Evolutionary conservation across 2,888 invertebrate species (phyloP), one percentile per base, ranked within the genome.

Genomic region (Pseudococcus viburni): DNA sequence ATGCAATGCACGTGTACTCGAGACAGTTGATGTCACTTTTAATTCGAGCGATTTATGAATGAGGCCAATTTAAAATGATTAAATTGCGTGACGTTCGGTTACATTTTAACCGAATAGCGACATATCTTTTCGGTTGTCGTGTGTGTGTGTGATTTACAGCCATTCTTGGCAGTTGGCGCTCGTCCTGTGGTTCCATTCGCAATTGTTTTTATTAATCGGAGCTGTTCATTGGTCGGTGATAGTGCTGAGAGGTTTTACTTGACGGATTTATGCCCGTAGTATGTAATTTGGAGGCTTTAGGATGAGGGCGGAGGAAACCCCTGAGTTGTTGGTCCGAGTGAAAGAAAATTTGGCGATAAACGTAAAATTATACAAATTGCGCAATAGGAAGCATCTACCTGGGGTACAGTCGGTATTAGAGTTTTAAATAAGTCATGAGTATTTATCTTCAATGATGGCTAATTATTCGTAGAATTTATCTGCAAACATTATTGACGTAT

Each of bases 1-100:
- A 33, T 26, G 59, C 1, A n/a, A 73, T 73, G 26, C 68, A 73
- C 68, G 68, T 73, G 68, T 73, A 7, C 68, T 73, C 7, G 22
- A 64, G 55, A 73, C 68, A 6, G 68, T 73, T 73, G 33, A 73
- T 73, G 68, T 73, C 68, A 73, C 12, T 73, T 59, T 59, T 73
- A 73, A 73, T 73, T 6, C 33, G 15, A 26, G 33, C 68, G 12
- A 73, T 73, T 73, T 73, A 73, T 73, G 68, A 73, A 73, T 33
- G 68, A 73, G 68, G 68, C 68, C 68, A 73, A 73, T 73, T 73
- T 73, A 33, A 33, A 80, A 80, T 80, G 42, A 80, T 80, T 42
- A 42, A 80, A 80, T 80, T 22, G 80, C 80, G 80, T 80, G 80
- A 42, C 80, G n/a, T 46, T n/a, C 42, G 26, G 42, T 80, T 42